Evolutionary conservation across 2,113 vertebrate genomes (phyloP), one percentile per base, ranked within the genome.

Genomic region (Uria aalge): DNA sequence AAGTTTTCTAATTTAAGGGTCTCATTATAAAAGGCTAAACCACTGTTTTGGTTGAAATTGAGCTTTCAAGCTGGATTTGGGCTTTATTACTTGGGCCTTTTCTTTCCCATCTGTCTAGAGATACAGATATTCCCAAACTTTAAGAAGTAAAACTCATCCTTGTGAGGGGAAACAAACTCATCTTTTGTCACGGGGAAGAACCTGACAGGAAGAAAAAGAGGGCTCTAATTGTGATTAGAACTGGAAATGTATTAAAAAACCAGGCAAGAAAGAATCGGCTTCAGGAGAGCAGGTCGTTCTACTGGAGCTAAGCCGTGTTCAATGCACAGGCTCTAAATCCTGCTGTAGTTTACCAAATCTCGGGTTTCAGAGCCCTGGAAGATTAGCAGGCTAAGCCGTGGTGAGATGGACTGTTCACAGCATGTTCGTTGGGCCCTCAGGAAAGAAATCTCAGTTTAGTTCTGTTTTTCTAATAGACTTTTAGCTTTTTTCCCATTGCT

Each of bases 401-500:
- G 71, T 27, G 68, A 69, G 55, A n/a, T 59, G 34, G 69, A 24
- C 48, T 66, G 41, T 38, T 92, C 75, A 59, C 55, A 77, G 47
- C 0, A 0, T 67, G 55, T 56, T 80, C 3, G 1, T 29, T 72
- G 52, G 38, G 55, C 34, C 24, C 36, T 48, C 2, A 1, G 59
- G n/a, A 94, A 29, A 85, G 19, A 50, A 68, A 62, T 82, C 38
- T 52, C 81, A 30, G 24, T 71, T 93, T 59, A 88, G 32, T 57
- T 67, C 53, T 93, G 21, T 2, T 55, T 76, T 78, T 30, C 2
- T 21, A 53, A 36, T 9, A 86, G 48, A 11, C 15, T 86, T 76
- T 20, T 14, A 88, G 55, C 32, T 21, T 63, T 89, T 80, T 80
- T 88, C 41, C 56, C 73, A 60, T 91, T 23, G 6, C 71, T 94